These are phyloP conservation scores for Novumbra hubbsi DNA, from an alignment of 2,797 vertebrate species.

Conservation along the genomic window DNA sequence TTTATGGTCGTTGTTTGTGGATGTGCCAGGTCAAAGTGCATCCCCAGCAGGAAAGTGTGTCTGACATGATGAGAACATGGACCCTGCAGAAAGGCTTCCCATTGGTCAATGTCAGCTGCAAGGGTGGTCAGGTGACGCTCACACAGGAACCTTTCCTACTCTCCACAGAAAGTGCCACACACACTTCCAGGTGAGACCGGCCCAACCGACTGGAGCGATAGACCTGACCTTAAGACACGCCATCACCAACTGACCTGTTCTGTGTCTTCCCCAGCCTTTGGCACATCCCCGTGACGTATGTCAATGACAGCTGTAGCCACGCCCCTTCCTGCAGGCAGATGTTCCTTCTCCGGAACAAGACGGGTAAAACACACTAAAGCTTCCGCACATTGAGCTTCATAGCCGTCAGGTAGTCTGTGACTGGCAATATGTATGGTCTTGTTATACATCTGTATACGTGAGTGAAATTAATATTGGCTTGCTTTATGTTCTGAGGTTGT, in stretches of 20 bases:
- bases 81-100: slow-evolving; percentile 92
- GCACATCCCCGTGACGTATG: slow-evolving; percentile 89
- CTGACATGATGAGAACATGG: slow-evolving; percentile 93
- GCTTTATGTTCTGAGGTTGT: not conserved
- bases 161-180: slow-evolving; percentile 63
- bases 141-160: slow-evolving; percentile 86
- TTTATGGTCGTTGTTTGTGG: no score
- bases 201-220: not conserved
- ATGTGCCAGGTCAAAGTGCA: slow-evolving; percentile 65
- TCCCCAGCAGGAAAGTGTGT: slow-evolving; percentile 73
- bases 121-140: slow-evolving; percentile 74
- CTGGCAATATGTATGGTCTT: not conserved
- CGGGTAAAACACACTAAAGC: slow-evolving; percentile 70
- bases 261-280: slow-evolving; percentile 76
- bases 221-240: not conserved
- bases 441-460: not conserved
- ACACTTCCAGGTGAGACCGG: slow-evolving; percentile 71
- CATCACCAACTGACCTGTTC: slow-evolving; percentile 22
- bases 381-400: not conserved
- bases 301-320: slow-evolving; percentile 77
- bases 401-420: not conserved
- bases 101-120: slow-evolving; percentile 82
- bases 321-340: slow-evolving; percentile 65
- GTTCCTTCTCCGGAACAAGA: slow-evolving; percentile 78
- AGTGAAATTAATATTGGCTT: not conserved